A percentile compares a stretch with the other conserved stretches of the same genome.
phyloP scores from a whole-genome alignment of 2,797 vertebrate species.

The Neomorphus geoffroyi region DNA sequence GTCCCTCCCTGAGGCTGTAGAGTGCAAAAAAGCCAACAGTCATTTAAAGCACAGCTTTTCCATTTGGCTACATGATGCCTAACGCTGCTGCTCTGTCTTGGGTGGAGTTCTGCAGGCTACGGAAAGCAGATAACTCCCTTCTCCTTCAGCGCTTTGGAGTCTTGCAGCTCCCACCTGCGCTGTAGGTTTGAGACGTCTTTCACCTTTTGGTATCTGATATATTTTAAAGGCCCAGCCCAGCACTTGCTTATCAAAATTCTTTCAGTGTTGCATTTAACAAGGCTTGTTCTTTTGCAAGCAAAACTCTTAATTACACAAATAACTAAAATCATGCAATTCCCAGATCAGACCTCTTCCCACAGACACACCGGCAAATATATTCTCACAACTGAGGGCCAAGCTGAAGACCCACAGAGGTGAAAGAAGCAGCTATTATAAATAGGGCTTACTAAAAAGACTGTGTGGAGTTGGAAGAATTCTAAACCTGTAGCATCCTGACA shows the following conservation, averaged over 20 bases:
- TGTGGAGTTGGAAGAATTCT: neutral
- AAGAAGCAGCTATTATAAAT: neutral
- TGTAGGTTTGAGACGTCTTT: neutral
- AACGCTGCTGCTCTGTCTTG: neutral
- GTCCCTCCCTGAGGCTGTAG: accelerated
- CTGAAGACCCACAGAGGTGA: neutral
- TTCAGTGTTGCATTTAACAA: neutral
- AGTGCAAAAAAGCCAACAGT: neutral
- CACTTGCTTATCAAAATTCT: neutral
- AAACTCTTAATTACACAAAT: neutral
- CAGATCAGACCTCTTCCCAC: neutral
- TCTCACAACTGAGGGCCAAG: neutral
- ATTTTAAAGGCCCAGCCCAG: neutral
- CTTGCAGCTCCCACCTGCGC: neutral
- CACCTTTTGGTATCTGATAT: accelerated
- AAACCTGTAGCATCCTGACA: neutral
- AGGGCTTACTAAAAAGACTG: neutral
- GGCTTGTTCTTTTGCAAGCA: neutral
- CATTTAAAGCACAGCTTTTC: neutral
- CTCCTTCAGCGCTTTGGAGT: neutral
- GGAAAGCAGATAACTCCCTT: neutral
- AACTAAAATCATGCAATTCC: neutral
- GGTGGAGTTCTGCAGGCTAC: accelerated
- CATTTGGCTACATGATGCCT: accelerated
- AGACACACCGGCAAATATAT: neutral